These are phyloP conservation scores for Sterna hirundo DNA, from an alignment of 2,113 vertebrate genomes.

Conservation along the genomic window DNA sequence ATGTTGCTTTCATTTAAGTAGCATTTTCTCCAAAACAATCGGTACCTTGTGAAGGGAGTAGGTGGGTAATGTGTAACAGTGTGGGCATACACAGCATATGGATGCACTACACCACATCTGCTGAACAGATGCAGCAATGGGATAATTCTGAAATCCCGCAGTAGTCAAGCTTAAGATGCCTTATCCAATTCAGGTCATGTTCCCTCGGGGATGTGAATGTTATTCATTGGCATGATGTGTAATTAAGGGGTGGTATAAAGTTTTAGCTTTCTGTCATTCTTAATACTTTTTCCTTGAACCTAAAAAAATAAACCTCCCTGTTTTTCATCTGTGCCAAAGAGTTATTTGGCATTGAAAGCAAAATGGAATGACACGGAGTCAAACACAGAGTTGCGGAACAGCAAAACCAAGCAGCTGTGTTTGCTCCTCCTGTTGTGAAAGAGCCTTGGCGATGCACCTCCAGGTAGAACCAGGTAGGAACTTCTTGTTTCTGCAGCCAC, in stretches of 20 bases:
- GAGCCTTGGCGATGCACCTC: not conserved
- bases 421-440: not conserved
- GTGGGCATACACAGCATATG: not conserved
- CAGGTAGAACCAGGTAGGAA: not conserved
- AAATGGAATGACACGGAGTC: not conserved
- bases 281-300: not conserved
- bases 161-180: not conserved
- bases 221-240: not conserved
- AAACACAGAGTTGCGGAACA: not conserved
- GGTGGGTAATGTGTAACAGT: not conserved
- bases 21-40: not conserved
- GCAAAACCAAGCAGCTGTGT: not conserved
- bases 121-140: not conserved
- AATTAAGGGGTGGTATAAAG: not conserved
- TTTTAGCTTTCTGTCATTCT: not conserved
- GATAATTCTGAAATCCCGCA: not conserved
- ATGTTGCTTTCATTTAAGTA: not conserved
- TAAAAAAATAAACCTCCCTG: not conserved
- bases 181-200: not conserved
- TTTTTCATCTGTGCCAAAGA: not conserved
- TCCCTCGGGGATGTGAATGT: not conserved
- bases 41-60: not conserved
- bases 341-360: not conserved
- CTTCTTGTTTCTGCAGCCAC: not conserved
- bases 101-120: not conserved